These are phyloP conservation scores for Trypoxylus dichotomus DNA, from an alignment of 1,140 invertebrate genomes.

Conservation along the genomic window DNA sequence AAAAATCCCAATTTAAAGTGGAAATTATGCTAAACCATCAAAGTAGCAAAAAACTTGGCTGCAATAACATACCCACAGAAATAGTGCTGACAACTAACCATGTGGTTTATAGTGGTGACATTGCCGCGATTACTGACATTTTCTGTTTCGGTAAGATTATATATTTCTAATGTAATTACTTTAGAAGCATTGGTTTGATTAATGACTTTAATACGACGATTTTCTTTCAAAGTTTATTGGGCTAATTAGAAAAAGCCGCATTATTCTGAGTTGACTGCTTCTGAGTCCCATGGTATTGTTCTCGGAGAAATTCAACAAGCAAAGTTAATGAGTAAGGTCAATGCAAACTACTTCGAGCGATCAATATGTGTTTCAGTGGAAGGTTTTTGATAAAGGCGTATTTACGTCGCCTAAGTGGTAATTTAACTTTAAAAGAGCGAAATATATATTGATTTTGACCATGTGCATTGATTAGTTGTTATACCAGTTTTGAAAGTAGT, in stretches of 20 bases:
- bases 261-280: background rate
- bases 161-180: too few relatives aligned
- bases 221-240: background rate
- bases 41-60: too few relatives aligned
- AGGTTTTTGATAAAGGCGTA: slow-evolving; percentile 7
- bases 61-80: too few relatives aligned
- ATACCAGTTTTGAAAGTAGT: too few relatives aligned
- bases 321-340: slow-evolving; percentile 24
- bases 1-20: too few relatives aligned
- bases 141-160: too few relatives aligned
- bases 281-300: background rate
- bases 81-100: too few relatives aligned
- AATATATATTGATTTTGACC: background rate
- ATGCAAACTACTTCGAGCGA: slow-evolving; percentile 2
- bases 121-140: too few relatives aligned
- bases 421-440: background rate
- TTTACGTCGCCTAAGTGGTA: slow-evolving; percentile 1
- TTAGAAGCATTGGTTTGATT: too few relatives aligned
- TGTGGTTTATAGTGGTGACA: too few relatives aligned
- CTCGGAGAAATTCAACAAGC: background rate
- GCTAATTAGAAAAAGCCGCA: background rate
- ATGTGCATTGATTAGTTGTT: background rate
- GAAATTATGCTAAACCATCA: too few relatives aligned
- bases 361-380: slow-evolving; percentile 11
- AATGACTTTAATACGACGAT: background rate